A percentile compares a stretch with the other conserved stretches of the same genome.
Evolutionary conservation across 2,113 vertebrate species (phyloP).

Genomic region (Cololabis saira): DNA sequence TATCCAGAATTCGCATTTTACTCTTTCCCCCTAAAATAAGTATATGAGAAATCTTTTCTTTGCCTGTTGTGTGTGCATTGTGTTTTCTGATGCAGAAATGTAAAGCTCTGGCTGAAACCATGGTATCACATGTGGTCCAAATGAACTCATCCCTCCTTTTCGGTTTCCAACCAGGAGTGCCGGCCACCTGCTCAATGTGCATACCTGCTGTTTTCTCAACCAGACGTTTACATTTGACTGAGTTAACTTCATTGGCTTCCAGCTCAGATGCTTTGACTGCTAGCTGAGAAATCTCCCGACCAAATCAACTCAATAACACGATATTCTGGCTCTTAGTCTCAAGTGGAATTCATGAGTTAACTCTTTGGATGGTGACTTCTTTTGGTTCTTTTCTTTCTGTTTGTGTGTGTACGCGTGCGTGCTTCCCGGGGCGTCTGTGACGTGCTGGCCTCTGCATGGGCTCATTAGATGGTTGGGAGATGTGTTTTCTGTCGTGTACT

Average conservation of each 20-base stretch:
- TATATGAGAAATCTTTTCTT: slow-evolving; percentile 79
- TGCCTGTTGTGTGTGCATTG: slow-evolving; percentile 75
- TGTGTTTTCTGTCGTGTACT: slow-evolving; percentile 53
- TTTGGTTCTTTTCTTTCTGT: slow-evolving; percentile 34
- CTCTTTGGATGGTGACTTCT: slow-evolving; percentile 62
- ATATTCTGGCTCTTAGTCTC: slow-evolving; percentile 11
- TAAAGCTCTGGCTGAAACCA: slow-evolving; percentile 62
- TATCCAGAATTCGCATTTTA: slow-evolving; percentile 76
- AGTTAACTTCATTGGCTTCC: slow-evolving; percentile 76
- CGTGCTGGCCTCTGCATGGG: slow-evolving; percentile 74
- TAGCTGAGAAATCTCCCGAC: slow-evolving; percentile 1
- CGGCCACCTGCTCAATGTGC: slow-evolving; percentile 63
- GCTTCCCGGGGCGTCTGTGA: slow-evolving; percentile 55
- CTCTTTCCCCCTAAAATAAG: slow-evolving; percentile 77
- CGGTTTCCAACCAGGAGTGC: slow-evolving; percentile 42
- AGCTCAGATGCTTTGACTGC: slow-evolving; percentile 14
- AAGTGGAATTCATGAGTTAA: slow-evolving; percentile 74
- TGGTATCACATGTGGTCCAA: slow-evolving; percentile 70
- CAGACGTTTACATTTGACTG: slow-evolving; percentile 70
- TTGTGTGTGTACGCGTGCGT: slow-evolving; percentile 48
- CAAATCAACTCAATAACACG: slow-evolving; percentile 4
- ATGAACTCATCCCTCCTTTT: slow-evolving; percentile 59
- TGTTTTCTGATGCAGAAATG: slow-evolving; percentile 64
- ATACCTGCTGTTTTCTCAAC: slow-evolving; percentile 67
- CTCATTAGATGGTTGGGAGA: slow-evolving; percentile 58